These are phyloP conservation scores for Nestor notabilis DNA, from an alignment of 2,113 vertebrate species.

Conservation along the genomic window DNA sequence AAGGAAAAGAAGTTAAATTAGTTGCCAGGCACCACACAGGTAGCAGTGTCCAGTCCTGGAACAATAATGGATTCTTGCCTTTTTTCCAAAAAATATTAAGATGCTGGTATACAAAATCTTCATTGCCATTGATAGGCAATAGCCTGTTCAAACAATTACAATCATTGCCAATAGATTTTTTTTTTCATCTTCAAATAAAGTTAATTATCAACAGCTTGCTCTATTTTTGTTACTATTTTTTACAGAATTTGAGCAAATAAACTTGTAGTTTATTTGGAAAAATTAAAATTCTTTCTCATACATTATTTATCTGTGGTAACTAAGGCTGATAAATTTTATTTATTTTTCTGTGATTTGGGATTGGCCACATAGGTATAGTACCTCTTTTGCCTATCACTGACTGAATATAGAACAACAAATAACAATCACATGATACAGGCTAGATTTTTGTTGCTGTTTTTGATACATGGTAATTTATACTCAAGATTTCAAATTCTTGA, in stretches of 20 bases:
- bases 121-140: neutral
- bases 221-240: neutral
- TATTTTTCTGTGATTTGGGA: neutral
- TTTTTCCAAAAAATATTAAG: neutral
- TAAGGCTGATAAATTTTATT: neutral
- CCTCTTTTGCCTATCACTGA: neutral
- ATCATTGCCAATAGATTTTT: neutral
- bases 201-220: neutral
- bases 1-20: neutral
- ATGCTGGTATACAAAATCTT: neutral
- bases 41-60: neutral
- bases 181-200: neutral
- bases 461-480: neutral
- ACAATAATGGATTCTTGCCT: neutral
- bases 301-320: neutral
- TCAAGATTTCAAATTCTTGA: neutral
- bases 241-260: neutral
- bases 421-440: neutral
- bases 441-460: neutral
- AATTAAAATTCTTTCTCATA: neutral
- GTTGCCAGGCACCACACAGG: neutral
- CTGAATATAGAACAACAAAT: neutral
- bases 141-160: neutral
- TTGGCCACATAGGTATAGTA: neutral
- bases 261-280: neutral